Evolutionary conservation across 2,797 vertebrate genomes (phyloP), one percentile per base, ranked within the genome.

Genomic region (Acipenser transmontanus): DNA sequence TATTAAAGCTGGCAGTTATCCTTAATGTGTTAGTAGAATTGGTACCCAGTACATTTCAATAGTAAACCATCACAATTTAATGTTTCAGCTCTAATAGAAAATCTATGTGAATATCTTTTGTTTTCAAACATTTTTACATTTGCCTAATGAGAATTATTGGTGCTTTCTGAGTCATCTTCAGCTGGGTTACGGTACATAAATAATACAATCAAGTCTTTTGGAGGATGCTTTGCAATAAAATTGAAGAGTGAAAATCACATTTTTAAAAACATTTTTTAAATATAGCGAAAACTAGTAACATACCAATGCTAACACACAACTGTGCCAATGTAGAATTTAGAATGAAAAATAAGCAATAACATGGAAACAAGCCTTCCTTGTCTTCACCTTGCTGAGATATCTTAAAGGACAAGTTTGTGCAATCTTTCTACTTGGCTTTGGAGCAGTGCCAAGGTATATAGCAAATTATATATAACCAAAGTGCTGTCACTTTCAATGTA

Each of bases 401-500:
- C 64, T 64, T 61, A 47, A 61, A 47, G 50, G 64, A 64, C 64
- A 51, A 50, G 62, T 67, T 61, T 48, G 52, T 49, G 62, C 59
- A 63, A 11, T 59, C 65, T 65, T 62, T 70, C 62, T 62, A 54
- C 50, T 67, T 47, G 64, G 66, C 66, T 69, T 52, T 62, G 47
- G 68, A 47, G 59, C 47, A n/a, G 63, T 7, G 50, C 59, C 77
- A 71, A 72, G 68, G 52, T 74, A 69, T 65, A 73, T 68, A 78
- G 61, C 72, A 17, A 64, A 62, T 72, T 66, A 63, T 64, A 69
- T 67, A 70, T 63, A 60, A 74, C 60, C 72, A 68, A 73, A 74
- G 73, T 66, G 66, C 68, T 74, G 77, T 76, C 66, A 69, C 63
- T 9, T 4, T 70, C 60, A 75, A 73, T 73, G 76, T 86, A 83